Base-by-base conservation (phyloP, 2,888 invertebrate genomes). In the Salticus scenicus region DNA sequence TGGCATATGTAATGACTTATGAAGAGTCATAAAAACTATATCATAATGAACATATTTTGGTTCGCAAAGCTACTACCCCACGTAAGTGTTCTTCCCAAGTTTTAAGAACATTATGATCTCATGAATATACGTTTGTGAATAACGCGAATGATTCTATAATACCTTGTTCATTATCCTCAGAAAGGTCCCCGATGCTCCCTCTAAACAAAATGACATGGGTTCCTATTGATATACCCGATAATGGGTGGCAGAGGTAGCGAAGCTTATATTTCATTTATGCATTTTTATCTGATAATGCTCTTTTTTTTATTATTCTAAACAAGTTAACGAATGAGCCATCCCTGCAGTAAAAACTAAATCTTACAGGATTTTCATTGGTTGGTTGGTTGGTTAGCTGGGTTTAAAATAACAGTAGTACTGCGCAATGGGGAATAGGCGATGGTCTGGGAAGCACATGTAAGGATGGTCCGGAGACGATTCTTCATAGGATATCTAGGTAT, bases 211-310 rank as follows among this genome's bases (percentile, higher is more conserved):
- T 31, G 64, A 41, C 64, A 63, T 71, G 24, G 24, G 42, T 28
- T 27, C 57, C 63, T 27, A 70, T 33, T 70, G 70, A 17, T 57
- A 78, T 28, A n/a, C n/a, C 14, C 57, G 51, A 57, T 57, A n/a
- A n/a, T 69, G 78, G 12, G 76, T 47, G 24, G 42, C 8, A 63
- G 64, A 75, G n/a, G 42, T 51, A 0, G 67, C 42, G 12, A 74
- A 27, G 0, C 5, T 2, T 24, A 41, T 64, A 28, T 37, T n/a
- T 14, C 14, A 20, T 17, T 74, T 41, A 17, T 71, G 12, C 71
- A 78, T 70, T 41, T 8, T 41, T 5, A 78, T 78, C 37, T 63
- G 71, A 24, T 37, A 71, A 37, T 78, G 37, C 0, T 71, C 71
- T n/a, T n/a, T n/a, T 27, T 57, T 37, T 28, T 10, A 24, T 14